These are phyloP conservation scores for Mustela erminea DNA, from an alignment of 2,797 vertebrate species.

Conservation along the genomic window DNA sequence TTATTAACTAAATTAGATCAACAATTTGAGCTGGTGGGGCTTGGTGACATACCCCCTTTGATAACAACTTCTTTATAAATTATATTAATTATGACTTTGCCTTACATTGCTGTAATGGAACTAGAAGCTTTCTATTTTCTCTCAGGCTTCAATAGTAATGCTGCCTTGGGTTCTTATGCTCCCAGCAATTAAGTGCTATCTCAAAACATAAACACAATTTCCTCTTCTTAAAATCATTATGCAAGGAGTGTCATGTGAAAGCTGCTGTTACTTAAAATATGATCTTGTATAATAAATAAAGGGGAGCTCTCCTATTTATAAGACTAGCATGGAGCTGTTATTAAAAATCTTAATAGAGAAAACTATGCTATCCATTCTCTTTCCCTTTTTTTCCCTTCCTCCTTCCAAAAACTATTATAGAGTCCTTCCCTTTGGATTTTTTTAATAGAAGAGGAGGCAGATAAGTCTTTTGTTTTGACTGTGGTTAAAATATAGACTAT, in stretches of 20 bases:
- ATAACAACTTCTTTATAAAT: slow-evolving; percentile 77
- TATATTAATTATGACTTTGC: slow-evolving; percentile 77
- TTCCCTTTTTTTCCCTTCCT: neutral
- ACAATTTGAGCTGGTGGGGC: slow-evolving; percentile 63
- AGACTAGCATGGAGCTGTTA: slow-evolving; percentile 16
- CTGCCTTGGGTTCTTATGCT: slow-evolving; percentile 55
- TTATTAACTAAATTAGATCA: slow-evolving; percentile 70
- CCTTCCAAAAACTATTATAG: neutral
- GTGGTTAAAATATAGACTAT: slow-evolving; percentile 24
- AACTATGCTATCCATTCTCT: neutral
- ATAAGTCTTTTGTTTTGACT: slow-evolving; percentile 16
- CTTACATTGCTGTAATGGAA: slow-evolving; percentile 62
- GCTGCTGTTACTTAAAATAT: slow-evolving; percentile 76
- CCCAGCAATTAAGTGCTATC: slow-evolving; percentile 77
- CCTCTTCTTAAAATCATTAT: slow-evolving; percentile 74
- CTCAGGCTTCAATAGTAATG: slow-evolving; percentile 45
- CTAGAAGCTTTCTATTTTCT: slow-evolving; percentile 64
- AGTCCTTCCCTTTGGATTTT: slow-evolving; percentile 31
- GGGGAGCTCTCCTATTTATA: slow-evolving; percentile 2
- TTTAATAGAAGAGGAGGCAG: slow-evolving; percentile 50
- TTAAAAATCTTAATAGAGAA: slow-evolving; percentile 49
- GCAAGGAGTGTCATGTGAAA: slow-evolving; percentile 56
- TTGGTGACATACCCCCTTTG: slow-evolving; percentile 60
- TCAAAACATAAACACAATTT: slow-evolving; percentile 80
- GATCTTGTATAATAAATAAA: slow-evolving; percentile 63